Evolutionary conservation across 2,113 vertebrate species (phyloP).

Genomic region (Heterocephalus glaber): DNA sequence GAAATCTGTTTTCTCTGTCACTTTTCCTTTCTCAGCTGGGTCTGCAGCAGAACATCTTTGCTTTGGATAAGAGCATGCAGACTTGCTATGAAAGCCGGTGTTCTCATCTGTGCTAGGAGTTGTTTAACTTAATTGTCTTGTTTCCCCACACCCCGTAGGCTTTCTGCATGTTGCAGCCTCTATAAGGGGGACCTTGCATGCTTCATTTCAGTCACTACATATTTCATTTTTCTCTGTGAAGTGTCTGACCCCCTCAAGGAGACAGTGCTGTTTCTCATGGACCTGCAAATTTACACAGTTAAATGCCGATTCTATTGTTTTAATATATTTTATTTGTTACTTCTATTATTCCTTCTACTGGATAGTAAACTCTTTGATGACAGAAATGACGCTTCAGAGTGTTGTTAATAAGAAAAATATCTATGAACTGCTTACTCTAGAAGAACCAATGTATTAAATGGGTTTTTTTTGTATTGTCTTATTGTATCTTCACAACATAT

Average conservation of each 20-base stretch:
- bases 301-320: background rate
- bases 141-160: constrained; percentile 5
- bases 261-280: background rate
- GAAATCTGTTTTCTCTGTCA: constrained; percentile 80
- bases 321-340: constrained; percentile 45
- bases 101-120: constrained; percentile 39
- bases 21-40: constrained; percentile 70
- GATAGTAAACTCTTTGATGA: background rate
- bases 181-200: background rate
- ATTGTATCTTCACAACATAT: background rate
- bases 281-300: background rate
- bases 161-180: background rate
- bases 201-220: too few relatives aligned
- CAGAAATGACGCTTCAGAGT: background rate
- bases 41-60: constrained; percentile 73
- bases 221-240: background rate
- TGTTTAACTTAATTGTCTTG: constrained; percentile 67
- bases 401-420: background rate
- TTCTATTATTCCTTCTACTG: background rate
- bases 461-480: background rate
- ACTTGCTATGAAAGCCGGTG: constrained; percentile 62
- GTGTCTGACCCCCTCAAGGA: background rate
- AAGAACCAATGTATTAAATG: background rate
- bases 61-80: constrained; percentile 59
- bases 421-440: background rate